phyloP scores from a whole-genome alignment of 1,140 invertebrate genomes.

The Holcopasites calliopsidis region DNA sequence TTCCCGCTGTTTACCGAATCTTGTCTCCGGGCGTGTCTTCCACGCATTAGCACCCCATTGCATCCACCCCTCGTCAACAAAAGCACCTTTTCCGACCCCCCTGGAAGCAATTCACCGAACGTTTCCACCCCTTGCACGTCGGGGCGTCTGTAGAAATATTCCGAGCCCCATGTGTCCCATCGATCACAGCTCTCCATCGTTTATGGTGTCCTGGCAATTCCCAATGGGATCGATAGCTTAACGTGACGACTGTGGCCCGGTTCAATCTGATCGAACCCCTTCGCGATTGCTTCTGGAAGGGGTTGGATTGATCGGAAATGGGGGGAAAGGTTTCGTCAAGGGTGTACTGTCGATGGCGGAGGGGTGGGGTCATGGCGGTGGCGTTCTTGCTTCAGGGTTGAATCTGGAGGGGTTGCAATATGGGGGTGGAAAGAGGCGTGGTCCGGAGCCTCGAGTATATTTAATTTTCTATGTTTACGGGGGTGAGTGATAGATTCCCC shows the following conservation, averaged over 20 bases:
- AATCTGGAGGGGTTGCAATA: not conserved
- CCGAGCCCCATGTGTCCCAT: no score
- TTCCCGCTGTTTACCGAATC: conserved; percentile 68
- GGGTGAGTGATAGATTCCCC: no score
- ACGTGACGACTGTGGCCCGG: conserved; percentile 67
- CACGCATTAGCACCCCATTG: conserved; percentile 3
- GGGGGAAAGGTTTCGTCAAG: conserved; percentile 10
- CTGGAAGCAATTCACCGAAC: not conserved
- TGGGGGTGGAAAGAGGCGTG: no score
- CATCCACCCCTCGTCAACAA: not conserved
- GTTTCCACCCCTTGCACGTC: no score
- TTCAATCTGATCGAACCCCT: not conserved
- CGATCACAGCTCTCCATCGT: not conserved
- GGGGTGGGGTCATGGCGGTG: not conserved
- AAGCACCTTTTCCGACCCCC: not conserved
- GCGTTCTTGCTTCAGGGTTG: not conserved
- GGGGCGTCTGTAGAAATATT: no score
- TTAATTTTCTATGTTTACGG: no score
- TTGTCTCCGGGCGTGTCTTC: conserved; percentile 63
- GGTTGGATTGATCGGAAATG: conserved; percentile 57
- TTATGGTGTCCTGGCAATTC: conserved; percentile 75
- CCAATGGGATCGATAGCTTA: conserved; percentile 78
- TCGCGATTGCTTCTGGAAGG: not conserved
- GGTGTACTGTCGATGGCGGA: not conserved
- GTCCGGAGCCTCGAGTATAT: no score